phyloP scores from a whole-genome alignment of 1,140 invertebrate genomes.

The Drosophila mojavensis region DNA sequence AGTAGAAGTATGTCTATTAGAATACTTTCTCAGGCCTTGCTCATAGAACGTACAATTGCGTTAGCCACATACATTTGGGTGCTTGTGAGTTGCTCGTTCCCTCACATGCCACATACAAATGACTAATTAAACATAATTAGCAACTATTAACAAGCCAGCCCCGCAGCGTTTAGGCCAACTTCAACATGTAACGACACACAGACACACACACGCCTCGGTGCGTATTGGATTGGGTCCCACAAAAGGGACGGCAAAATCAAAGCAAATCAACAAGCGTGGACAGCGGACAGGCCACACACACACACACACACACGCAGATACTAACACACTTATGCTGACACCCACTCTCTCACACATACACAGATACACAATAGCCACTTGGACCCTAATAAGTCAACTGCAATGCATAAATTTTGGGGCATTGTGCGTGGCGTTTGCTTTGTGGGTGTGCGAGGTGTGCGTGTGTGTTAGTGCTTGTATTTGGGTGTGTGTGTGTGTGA shows the following conservation, averaged over 20 bases:
- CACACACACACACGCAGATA: slow-evolving; percentile 18
- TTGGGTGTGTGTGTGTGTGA: too few relatives aligned
- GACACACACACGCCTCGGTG: slow-evolving; percentile 21
- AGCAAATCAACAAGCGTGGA: slow-evolving; percentile 42
- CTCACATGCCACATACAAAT: slow-evolving; percentile 33
- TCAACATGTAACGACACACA: too few relatives aligned
- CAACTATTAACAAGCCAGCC: slow-evolving; percentile 60
- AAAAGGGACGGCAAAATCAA: slow-evolving; percentile 63
- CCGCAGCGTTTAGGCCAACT: neutral
- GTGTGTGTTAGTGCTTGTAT: too few relatives aligned
- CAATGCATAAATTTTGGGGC: slow-evolving; percentile 70
- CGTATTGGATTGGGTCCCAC: slow-evolving; percentile 28
- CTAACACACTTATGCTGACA: neutral
- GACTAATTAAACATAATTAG: slow-evolving; percentile 78
- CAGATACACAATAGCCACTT: slow-evolving; percentile 17
- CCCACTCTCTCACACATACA: neutral
- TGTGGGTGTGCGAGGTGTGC: neutral
- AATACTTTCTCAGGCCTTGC: too few relatives aligned
- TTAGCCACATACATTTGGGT: neutral
- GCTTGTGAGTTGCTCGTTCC: neutral
- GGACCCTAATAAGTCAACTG: slow-evolving; percentile 76
- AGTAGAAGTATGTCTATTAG: too few relatives aligned
- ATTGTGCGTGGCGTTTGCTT: slow-evolving; percentile 28
- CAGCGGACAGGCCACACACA: neutral
- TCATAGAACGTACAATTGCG: too few relatives aligned